Base-by-base conservation (phyloP, 2,888 invertebrate species). In the Crepidodera aurea region DNA sequence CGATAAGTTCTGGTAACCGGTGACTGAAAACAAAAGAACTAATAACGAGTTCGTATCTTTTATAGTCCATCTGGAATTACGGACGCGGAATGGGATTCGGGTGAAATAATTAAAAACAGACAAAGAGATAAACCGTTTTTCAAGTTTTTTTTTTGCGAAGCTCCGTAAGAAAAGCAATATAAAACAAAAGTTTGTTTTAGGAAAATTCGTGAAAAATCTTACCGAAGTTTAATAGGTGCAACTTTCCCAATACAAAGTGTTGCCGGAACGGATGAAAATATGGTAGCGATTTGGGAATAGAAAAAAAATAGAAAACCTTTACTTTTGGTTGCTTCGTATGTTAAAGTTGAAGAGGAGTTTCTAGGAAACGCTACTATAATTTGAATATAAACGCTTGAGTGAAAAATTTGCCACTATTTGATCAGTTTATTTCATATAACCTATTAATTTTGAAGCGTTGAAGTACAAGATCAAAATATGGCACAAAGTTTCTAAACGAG, bases 51-150 rank as follows among this genome's bases (percentile, higher is more conserved):
- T 53, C 15, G 53, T 10, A 53, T 53, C 40, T 53, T 53, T 53
- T 53, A 53, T 53, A 40, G 40, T 12, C 53, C 40, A 53, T 53
- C 40, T 40, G 40, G 53, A 53, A 50, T 50, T 32, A 32, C 16
- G 18, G 32, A 50, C n/a, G 12, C 18, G 16, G 27, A 32, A 32
- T n/a, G n/a, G 27, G 27, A 48, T 48, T 29, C 7, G 27, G 25
- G 16, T n/a, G 27, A 27, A 27, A 53, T 53, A 53, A 53, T 53
- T 53, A 54, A 54, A 54, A 53, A 29, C 51, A 29, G 50, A 34
- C 50, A 50, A 50, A 50, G 34, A 19, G 48, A 50, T 50, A 29
- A 50, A 50, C 32, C 50, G 50, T 50, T 50, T 27, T 50, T 12
- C 32, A 37, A 51, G 51, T 50, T 32, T 50, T 50, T 51, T 51